These are phyloP conservation scores for Pseudomugil tenellus DNA, from an alignment of 2,797 vertebrate species.

Conservation along the genomic window DNA sequence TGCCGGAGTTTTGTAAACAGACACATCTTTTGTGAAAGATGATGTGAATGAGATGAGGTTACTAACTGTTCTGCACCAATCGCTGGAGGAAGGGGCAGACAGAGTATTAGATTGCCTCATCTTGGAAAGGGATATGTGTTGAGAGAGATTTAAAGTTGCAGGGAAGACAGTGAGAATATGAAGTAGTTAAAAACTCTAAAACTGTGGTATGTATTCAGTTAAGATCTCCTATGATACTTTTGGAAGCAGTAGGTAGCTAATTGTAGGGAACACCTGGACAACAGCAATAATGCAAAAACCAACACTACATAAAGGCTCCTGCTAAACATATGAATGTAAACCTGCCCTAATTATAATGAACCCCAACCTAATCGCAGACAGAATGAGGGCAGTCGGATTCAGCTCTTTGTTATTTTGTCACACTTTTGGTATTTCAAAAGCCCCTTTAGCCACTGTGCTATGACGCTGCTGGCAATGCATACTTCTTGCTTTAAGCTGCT, in stretches of 20 bases:
- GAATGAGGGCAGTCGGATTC: constrained; percentile 55
- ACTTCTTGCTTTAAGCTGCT: constrained; percentile 79
- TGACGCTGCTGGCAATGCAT: constrained; percentile 68
- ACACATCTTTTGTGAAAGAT: constrained; percentile 80
- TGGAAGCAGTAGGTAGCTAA: not conserved
- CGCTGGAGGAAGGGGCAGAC: constrained; percentile 66
- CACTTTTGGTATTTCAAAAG: constrained; percentile 78
- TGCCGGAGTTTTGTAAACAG: constrained; percentile 86
- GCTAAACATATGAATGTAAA: constrained; percentile 11
- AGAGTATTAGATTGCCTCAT: constrained; percentile 68
- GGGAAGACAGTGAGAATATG: constrained; percentile 7
- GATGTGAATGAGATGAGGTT: constrained; percentile 78
- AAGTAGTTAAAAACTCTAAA: constrained; percentile 26
- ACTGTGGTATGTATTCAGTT: not conserved
- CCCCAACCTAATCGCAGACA: constrained; percentile 32
- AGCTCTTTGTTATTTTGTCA: constrained; percentile 72
- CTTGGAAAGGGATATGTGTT: constrained; percentile 71
- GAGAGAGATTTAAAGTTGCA: constrained; percentile 51
- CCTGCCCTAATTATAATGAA: constrained; percentile 17
- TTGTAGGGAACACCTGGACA: not conserved
- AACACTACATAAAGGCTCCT: not conserved
- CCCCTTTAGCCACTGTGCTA: constrained; percentile 70
- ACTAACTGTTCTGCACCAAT: constrained; percentile 65
- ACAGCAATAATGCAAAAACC: not conserved
- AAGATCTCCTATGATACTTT: constrained; percentile 4